These are phyloP conservation scores for Charaxes varanes DNA, from an alignment of 1,140 invertebrate genomes.

Conservation along the genomic window DNA sequence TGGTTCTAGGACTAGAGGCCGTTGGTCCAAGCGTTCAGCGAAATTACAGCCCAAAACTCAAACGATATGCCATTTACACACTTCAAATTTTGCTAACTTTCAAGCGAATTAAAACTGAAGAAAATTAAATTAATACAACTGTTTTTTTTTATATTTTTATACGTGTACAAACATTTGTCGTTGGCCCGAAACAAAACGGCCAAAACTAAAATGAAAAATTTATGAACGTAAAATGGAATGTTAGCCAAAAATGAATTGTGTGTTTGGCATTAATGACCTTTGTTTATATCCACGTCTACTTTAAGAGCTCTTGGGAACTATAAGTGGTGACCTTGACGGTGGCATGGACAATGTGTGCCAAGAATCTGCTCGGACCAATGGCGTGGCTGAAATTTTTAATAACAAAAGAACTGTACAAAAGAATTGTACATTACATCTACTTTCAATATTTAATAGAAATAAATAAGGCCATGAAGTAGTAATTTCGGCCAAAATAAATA, in stretches of 20 bases:
- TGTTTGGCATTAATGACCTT: conserved; percentile 12
- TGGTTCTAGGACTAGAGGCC: conserved; percentile 31
- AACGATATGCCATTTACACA: conserved; percentile 24
- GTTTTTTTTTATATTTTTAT: too few relatives aligned
- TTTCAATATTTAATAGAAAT: neutral
- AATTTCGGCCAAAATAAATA: too few relatives aligned
- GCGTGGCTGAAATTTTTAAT: conserved; percentile 54
- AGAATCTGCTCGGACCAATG: conserved; percentile 72
- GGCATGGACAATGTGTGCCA: conserved; percentile 72
- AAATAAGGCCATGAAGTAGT: neutral
- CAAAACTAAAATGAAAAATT: too few relatives aligned
- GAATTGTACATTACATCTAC: too few relatives aligned
- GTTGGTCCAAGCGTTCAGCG: conserved; percentile 59
- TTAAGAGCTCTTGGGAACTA: conserved; percentile 34
- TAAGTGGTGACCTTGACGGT: conserved; percentile 55
- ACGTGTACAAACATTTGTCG: too few relatives aligned
- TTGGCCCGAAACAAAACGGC: too few relatives aligned
- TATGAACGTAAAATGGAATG: conserved; percentile 11
- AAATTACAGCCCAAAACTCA: conserved; percentile 40
- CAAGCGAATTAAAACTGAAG: too few relatives aligned
- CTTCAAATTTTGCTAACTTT: conserved; percentile 9
- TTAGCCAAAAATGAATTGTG: neutral
- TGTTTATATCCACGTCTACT: conserved; percentile 18
- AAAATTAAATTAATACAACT: too few relatives aligned
- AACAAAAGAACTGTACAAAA: too few relatives aligned